Evolutionary conservation across 2,797 vertebrate species (phyloP).

Genomic region (Epinephelus malabaricus): DNA sequence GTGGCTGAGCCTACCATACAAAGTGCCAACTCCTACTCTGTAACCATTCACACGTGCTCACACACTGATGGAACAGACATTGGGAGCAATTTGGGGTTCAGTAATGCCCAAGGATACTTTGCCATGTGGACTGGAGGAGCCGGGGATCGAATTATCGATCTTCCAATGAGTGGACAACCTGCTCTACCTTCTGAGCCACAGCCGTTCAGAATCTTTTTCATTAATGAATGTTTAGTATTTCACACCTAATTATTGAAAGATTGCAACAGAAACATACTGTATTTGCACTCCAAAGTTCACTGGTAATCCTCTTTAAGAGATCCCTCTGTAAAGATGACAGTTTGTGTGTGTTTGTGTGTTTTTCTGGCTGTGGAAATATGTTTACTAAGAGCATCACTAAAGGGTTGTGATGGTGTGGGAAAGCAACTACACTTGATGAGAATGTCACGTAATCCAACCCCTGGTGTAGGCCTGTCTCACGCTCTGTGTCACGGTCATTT

Average conservation of each 20-base stretch:
- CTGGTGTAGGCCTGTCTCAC: conserved; percentile 22
- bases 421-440: conserved; percentile 26
- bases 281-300: conserved; percentile 18
- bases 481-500: conserved; percentile 38
- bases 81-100: too few relatives aligned
- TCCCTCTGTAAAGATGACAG: conserved; percentile 14
- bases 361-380: background rate
- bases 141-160: too few relatives aligned
- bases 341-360: conserved; percentile 16
- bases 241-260: background rate
- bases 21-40: too few relatives aligned
- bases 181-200: too few relatives aligned
- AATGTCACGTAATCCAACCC: conserved; percentile 55
- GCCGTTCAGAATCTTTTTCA: background rate
- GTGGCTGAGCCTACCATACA: too few relatives aligned
- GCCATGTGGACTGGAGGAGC: too few relatives aligned
- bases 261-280: background rate
- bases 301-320: conserved; percentile 32
- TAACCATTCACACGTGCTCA: too few relatives aligned
- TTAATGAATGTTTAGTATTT: background rate
- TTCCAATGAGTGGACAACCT: too few relatives aligned
- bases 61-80: too few relatives aligned
- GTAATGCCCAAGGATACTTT: too few relatives aligned
- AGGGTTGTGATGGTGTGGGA: conserved; percentile 65
- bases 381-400: conserved; percentile 39